Evolutionary conservation across 2,113 vertebrate species (phyloP).

Genomic region (Gymnarchus niloticus): DNA sequence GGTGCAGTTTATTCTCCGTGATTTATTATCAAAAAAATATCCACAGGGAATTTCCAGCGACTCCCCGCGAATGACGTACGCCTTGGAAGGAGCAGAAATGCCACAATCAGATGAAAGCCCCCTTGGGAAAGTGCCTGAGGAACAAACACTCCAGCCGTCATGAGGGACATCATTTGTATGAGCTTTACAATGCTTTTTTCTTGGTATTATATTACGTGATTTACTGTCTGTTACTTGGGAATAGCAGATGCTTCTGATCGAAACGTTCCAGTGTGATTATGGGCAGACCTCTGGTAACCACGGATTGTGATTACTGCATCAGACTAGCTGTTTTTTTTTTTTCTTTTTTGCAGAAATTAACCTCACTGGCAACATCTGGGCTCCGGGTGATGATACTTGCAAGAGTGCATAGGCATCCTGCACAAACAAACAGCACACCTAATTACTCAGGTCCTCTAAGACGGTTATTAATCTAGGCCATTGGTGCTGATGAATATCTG

Average conservation of each 20-base stretch:
- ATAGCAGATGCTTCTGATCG: background rate
- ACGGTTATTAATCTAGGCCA: background rate
- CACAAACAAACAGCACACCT: background rate
- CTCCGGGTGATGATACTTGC: conserved; percentile 8
- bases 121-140: background rate
- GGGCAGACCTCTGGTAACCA: background rate
- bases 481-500: background rate
- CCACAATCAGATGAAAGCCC: background rate
- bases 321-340: background rate
- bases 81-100: background rate
- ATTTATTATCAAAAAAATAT: background rate
- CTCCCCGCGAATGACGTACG: background rate
- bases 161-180: background rate
- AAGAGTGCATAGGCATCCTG: background rate
- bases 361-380: conserved; percentile 11
- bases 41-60: background rate
- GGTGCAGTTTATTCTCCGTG: background rate
- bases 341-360: background rate
- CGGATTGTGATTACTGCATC: conserved; percentile 9
- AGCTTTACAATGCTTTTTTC: background rate
- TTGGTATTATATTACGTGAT: background rate
- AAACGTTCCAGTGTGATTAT: conserved; percentile 5
- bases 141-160: background rate
- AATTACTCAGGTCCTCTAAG: background rate
- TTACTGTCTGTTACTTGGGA: background rate